Evolutionary conservation across 2,888 invertebrate genomes (phyloP).

Genomic region (Synanthedon tipuliformis): DNA sequence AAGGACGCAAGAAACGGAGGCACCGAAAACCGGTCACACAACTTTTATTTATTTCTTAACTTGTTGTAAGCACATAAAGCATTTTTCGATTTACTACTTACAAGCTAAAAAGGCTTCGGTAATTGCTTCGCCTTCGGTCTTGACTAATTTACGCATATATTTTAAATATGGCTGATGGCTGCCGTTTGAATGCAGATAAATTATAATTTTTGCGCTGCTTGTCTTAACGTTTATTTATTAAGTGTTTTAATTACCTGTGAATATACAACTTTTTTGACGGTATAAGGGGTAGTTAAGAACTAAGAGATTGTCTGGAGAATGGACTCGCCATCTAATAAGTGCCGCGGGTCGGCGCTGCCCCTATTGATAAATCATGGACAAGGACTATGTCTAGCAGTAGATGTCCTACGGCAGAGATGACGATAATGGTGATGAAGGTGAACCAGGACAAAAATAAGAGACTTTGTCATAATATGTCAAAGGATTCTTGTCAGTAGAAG

Average conservation of each 20-base stretch:
- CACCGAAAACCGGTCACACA: slow-evolving; percentile 37
- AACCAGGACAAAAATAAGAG: too few species aligned
- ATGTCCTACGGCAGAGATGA: too few species aligned
- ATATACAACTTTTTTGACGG: too few species aligned
- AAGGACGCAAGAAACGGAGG: slow-evolving; percentile 14
- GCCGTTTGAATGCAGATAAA: slow-evolving; percentile 21
- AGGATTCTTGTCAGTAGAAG: too few species aligned
- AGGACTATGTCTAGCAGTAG: too few species aligned
- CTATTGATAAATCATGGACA: too few species aligned
- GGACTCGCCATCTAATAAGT: too few species aligned
- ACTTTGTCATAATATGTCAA: too few species aligned
- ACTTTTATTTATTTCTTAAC: slow-evolving; percentile 67
- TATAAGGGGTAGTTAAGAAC: too few species aligned
- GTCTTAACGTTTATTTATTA: slow-evolving; percentile 22
- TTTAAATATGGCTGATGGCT: slow-evolving; percentile 25
- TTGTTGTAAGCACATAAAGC: slow-evolving; percentile 52
- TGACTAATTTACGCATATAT: slow-evolving; percentile 49
- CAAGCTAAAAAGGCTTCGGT: slow-evolving; percentile 27
- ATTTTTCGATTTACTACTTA: slow-evolving; percentile 47
- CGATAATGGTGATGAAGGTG: too few species aligned
- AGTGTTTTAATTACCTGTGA: background rate
- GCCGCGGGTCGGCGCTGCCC: too few species aligned
- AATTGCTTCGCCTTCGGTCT: slow-evolving; percentile 37
- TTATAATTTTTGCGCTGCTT: slow-evolving; percentile 25
- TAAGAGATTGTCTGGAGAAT: too few species aligned